Evolutionary conservation across 1,140 invertebrate genomes (phyloP).

Genomic region (Elymnias hypermnestra): DNA sequence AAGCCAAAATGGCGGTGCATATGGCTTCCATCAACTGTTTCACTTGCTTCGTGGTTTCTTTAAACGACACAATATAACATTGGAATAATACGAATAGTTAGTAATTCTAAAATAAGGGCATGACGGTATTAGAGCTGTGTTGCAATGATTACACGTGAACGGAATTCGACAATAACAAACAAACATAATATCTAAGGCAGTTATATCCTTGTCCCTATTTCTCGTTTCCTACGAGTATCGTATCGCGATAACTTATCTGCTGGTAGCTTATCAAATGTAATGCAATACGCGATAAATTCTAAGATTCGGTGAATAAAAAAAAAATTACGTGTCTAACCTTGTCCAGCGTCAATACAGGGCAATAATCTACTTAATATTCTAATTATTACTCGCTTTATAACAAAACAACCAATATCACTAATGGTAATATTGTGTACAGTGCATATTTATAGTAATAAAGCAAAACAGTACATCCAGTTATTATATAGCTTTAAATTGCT

Average conservation of each 20-base stretch:
- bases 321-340: conserved; percentile 10
- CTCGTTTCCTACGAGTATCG: conserved; percentile 58
- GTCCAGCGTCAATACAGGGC: conserved; percentile 16
- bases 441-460: too few species aligned
- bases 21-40: too few species aligned
- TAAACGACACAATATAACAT: too few species aligned
- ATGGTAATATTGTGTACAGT: too few species aligned
- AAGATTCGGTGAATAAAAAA: conserved; percentile 36
- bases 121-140: conserved; percentile 33
- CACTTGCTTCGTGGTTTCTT: too few species aligned
- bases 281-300: conserved; percentile 36
- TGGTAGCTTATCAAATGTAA: conserved; percentile 47
- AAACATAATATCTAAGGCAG: conserved; percentile 41
- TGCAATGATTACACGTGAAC: conserved; percentile 59
- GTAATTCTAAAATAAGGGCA: conserved; percentile 41
- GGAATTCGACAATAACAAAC: conserved; percentile 61
- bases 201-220: conserved; percentile 68
- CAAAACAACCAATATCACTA: too few species aligned
- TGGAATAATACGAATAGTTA: too few species aligned
- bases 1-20: too few species aligned
- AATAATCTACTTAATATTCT: neutral
- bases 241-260: conserved; percentile 58
- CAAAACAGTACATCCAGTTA: too few species aligned
- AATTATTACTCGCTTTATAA: too few species aligned
- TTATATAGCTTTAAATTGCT: conserved; percentile 18